Evolutionary conservation across 2,113 vertebrate genomes (phyloP), one percentile per base, ranked within the genome.

Genomic region (Buteo buteo): DNA sequence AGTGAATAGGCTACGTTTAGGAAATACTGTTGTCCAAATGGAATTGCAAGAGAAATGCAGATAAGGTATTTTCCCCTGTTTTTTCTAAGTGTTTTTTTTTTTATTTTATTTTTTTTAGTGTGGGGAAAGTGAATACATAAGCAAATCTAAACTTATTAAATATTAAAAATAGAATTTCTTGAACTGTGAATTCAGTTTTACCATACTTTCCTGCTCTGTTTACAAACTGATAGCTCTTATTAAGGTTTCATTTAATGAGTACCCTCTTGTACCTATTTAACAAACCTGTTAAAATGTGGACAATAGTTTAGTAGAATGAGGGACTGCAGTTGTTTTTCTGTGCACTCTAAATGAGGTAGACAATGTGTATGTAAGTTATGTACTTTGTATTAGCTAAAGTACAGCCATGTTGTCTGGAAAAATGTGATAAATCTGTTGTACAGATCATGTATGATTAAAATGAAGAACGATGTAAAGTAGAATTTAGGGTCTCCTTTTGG

Each of bases 1-100:
- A 97, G 98, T 99, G 99, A 99, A 99, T 99, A 98, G 99, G 98
- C 97, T 98, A 98, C 97, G 96, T 99, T 99, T 99, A 99, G 98
- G 98, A 99, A 99, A 99, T 98, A 98, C 98, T 99, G 98, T 99
- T 99, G 99, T 99, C 98, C 98, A 97, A 98, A 97, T 97, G 98
- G 98, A 99, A 98, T 99, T 98, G 99, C 98, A 98, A 98, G 98
- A 98, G 98, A 98, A 98, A 98, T 98, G 96, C 97, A 98, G 98
- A 99, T 98, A 99, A 97, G 77, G n/a, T 94, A 50, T 72, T 91
- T 95, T 9, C 18, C 44, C 11, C 31, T 59, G 22, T 82, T 96
- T 98, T 95, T 66, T 86, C 22, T 78, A 82, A 88, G 84, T 79
- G 52, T 38, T 24, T 38, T 65, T 94, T 45, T 29, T 45, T 4